Percentiles rank a stretch among this genome's conserved stretches.
phyloP scores from a whole-genome alignment of 1,140 invertebrate genomes.

The Drosophila bocki region DNA sequence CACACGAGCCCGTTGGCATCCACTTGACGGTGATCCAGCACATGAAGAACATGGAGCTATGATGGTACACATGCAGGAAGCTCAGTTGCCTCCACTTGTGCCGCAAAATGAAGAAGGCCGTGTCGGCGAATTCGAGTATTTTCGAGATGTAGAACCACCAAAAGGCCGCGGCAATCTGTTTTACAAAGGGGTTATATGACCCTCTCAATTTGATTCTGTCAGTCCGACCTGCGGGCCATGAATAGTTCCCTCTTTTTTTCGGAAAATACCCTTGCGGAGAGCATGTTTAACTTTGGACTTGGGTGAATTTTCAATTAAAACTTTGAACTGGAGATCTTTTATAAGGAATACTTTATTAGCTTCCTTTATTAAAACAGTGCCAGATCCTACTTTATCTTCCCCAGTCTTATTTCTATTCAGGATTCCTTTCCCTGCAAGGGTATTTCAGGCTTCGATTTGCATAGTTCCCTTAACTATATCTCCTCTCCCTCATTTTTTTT shows the following conservation, averaged over 20 bases:
- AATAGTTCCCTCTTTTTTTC: not conserved
- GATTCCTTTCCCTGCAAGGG: not conserved
- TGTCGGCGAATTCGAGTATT: slow-evolving; percentile 96
- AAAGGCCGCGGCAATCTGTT: slow-evolving; percentile 95
- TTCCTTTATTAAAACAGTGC: too few species aligned
- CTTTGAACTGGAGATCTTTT: not conserved
- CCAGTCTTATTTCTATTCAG: too few species aligned
- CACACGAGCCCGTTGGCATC: slow-evolving; percentile 97
- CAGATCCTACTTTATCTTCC: not conserved
- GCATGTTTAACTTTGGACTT: not conserved
- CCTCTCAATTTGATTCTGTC: slow-evolving; percentile 17
- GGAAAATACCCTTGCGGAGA: slow-evolving; percentile 5
- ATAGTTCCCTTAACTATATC: not conserved
- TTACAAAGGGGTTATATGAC: slow-evolving; percentile 5
- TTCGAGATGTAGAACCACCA: slow-evolving; percentile 99
- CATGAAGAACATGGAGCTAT: slow-evolving; percentile 95
- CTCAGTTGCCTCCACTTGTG: slow-evolving; percentile 95
- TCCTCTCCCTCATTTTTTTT: not conserved
- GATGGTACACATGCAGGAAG: slow-evolving; percentile 96
- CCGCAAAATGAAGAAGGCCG: slow-evolving; percentile 95
- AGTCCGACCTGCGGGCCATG: slow-evolving; percentile 12
- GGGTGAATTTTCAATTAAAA: not conserved
- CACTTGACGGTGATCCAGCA: slow-evolving; percentile 99
- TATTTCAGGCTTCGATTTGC: not conserved
- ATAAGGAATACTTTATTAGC: too few species aligned